These are phyloP conservation scores for Clarias pachynema DNA, from an alignment of 2,797 vertebrate species.

Conservation along the genomic window DNA sequence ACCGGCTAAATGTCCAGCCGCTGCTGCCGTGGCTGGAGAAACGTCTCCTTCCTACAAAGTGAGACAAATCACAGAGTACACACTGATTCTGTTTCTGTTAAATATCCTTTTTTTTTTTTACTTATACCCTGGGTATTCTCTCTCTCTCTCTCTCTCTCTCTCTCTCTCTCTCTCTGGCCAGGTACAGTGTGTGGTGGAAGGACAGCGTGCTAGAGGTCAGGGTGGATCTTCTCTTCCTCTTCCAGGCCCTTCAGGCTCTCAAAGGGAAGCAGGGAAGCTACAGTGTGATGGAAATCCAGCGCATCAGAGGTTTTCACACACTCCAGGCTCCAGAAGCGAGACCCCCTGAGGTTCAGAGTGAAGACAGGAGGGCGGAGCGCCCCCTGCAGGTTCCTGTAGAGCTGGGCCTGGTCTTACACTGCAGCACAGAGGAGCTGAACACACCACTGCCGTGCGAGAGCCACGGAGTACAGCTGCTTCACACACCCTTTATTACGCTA, in stretches of 20 bases:
- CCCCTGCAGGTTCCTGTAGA: conserved; percentile 56
- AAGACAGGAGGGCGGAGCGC: conserved; percentile 46
- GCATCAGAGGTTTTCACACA: conserved; percentile 54
- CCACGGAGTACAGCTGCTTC: conserved; percentile 66
- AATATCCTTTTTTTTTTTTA: neutral
- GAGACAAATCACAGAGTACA: neutral
- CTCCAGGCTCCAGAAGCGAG: conserved; percentile 34
- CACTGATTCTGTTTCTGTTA: neutral
- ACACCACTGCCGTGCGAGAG: conserved; percentile 63
- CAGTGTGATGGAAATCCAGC: conserved; percentile 63
- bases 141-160: neutral
- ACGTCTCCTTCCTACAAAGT: conserved; percentile 72
- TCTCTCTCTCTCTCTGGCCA: conserved; percentile 45
- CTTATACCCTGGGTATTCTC: neutral
- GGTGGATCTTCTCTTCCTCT: conserved; percentile 76
- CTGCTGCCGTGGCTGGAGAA: conserved; percentile 70
- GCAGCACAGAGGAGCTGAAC: conserved; percentile 61
- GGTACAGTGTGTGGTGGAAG: conserved; percentile 66
- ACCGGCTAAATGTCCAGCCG: conserved; percentile 69
- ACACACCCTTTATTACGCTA: conserved; percentile 77
- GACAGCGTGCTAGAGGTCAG: conserved; percentile 68
- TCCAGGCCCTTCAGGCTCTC: conserved; percentile 68
- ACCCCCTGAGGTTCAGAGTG: neutral
- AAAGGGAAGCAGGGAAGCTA: conserved; percentile 53
- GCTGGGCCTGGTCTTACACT: conserved; percentile 72